Evolutionary conservation across 2,888 invertebrate species (phyloP).

Genomic region (Scaeva pyrastri): DNA sequence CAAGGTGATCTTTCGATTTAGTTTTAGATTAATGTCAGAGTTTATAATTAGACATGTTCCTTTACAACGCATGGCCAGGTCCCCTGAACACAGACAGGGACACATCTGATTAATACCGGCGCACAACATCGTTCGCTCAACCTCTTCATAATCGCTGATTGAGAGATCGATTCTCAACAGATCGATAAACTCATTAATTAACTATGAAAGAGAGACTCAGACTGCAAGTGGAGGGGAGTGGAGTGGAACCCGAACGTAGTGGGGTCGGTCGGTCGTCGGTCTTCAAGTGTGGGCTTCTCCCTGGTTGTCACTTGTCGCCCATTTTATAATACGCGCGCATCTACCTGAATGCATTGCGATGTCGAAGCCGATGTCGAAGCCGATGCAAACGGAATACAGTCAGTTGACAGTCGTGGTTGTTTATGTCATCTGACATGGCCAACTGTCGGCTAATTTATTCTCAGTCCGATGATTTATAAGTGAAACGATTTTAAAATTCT

Average conservation of each 20-base stretch:
- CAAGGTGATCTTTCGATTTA: slow-evolving; percentile 67
- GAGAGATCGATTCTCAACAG: slow-evolving; percentile 72
- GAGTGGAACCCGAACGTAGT: background rate
- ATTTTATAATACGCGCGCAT: background rate
- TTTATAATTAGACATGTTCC: slow-evolving; percentile 75
- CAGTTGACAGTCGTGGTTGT: too few relatives aligned
- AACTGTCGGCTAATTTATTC: slow-evolving; percentile 75
- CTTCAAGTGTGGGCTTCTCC: slow-evolving; percentile 13
- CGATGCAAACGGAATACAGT: slow-evolving; percentile 58
- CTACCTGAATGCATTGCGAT: slow-evolving; percentile 16
- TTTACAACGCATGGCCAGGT: slow-evolving; percentile 47
- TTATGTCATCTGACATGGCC: slow-evolving; percentile 73
- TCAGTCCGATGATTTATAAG: slow-evolving; percentile 69
- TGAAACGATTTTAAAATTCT: slow-evolving; percentile 68
- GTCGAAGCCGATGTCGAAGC: too few relatives aligned
- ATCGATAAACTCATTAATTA: slow-evolving; percentile 75
- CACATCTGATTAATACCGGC: slow-evolving; percentile 66
- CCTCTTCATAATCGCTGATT: slow-evolving; percentile 69
- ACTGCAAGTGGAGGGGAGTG: background rate
- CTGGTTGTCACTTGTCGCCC: background rate
- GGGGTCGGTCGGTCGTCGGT: background rate
- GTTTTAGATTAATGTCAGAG: slow-evolving; percentile 70
- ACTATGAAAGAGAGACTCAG: slow-evolving; percentile 6
- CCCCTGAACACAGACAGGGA: background rate
- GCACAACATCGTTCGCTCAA: slow-evolving; percentile 63